Evolutionary conservation across 2,888 invertebrate genomes (phyloP).

Genomic region (Leptinotarsa tumamoca): DNA sequence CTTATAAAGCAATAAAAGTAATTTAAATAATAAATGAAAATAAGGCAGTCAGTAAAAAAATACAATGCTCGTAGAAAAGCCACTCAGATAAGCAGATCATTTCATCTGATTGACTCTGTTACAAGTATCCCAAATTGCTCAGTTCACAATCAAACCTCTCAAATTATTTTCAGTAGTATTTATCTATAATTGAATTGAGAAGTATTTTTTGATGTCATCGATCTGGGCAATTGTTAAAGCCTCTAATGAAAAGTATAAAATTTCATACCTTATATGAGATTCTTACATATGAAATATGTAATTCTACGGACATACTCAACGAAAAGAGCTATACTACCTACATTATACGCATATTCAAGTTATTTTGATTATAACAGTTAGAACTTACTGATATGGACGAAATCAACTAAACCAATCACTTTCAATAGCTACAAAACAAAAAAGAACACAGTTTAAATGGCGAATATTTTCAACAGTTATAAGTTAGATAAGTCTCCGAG

Average conservation of each 20-base stretch:
- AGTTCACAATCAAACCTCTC: not conserved
- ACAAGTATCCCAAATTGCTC: slow-evolving; percentile 3
- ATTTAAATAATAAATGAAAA: slow-evolving; percentile 33
- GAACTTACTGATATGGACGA: slow-evolving; percentile 55
- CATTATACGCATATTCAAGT: slow-evolving; percentile 40
- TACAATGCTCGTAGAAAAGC: slow-evolving; percentile 30
- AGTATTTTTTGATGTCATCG: not conserved
- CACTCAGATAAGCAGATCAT: not conserved
- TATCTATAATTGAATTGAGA: not conserved
- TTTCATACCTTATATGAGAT: slow-evolving; percentile 8
- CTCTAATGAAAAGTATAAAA: not conserved
- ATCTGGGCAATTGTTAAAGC: slow-evolving; percentile 1
- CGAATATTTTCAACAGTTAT: slow-evolving; percentile 40
- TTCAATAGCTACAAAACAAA: slow-evolving; percentile 44
- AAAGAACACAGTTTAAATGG: slow-evolving; percentile 43
- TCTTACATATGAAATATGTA: slow-evolving; percentile 15
- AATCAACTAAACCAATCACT: slow-evolving; percentile 49
- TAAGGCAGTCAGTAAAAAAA: slow-evolving; percentile 55
- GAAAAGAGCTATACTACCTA: slow-evolving; percentile 38
- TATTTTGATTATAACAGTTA: slow-evolving; percentile 46
- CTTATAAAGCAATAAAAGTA: not conserved
- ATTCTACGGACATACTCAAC: slow-evolving; percentile 17
- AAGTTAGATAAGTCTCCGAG: slow-evolving; percentile 43
- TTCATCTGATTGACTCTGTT: not conserved
- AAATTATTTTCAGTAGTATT: not conserved